Conservation (phyloP, 1,140 invertebrate genomes). For the Ips nitidus region DNA sequence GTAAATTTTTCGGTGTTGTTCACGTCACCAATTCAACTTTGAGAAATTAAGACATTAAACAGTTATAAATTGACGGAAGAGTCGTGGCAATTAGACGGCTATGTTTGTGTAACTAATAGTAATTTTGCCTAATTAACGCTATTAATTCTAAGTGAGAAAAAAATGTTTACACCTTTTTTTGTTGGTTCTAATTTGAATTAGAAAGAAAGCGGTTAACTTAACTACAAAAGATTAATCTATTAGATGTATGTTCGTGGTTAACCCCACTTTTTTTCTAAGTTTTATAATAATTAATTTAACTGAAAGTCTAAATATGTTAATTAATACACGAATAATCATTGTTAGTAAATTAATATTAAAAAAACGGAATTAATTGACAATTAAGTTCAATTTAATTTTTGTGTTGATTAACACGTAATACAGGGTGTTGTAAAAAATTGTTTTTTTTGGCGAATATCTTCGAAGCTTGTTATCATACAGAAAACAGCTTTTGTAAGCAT, state of each 20-base stretch:
- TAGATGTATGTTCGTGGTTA: too few species aligned
- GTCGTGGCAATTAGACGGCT: constrained; percentile 15
- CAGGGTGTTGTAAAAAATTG: neutral
- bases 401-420: neutral
- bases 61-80: constrained; percentile 29
- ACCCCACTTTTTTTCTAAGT: too few species aligned
- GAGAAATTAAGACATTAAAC: constrained; percentile 35
- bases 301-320: too few species aligned
- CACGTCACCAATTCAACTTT: constrained; percentile 16
- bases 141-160: constrained; percentile 13
- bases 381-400: neutral
- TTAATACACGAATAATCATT: too few species aligned
- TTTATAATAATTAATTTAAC: too few species aligned
- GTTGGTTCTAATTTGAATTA: neutral
- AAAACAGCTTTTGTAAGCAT: too few species aligned
- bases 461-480: too few species aligned
- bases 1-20: constrained; percentile 28
- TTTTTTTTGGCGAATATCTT: too few species aligned
- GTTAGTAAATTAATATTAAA: neutral
- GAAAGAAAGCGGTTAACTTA: too few species aligned
- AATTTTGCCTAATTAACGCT: constrained; percentile 19
- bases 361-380: neutral
- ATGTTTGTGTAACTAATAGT: constrained; percentile 23
- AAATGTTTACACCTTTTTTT: constrained; percentile 2
- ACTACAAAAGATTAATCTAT: too few species aligned